Evolutionary conservation across 2,797 vertebrate species (phyloP).

Genomic region (Mus spretus): DNA sequence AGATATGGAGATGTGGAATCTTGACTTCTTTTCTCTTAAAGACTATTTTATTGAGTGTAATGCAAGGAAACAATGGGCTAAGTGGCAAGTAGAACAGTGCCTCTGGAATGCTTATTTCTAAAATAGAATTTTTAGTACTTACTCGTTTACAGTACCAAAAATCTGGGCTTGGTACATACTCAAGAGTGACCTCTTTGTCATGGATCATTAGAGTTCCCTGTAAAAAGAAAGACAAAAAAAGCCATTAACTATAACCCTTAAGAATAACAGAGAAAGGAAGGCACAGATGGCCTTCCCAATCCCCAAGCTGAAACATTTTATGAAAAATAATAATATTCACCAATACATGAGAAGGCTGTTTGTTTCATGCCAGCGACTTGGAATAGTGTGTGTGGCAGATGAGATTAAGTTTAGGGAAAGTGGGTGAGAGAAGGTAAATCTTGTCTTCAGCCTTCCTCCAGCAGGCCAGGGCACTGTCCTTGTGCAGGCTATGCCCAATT

Average conservation of each 20-base stretch:
- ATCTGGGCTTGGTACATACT: slow-evolving; percentile 90
- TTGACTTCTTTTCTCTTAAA: background rate
- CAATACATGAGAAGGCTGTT: slow-evolving; percentile 54
- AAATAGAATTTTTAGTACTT: slow-evolving; percentile 81
- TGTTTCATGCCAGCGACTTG: slow-evolving; percentile 66
- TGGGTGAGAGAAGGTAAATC: slow-evolving; percentile 62
- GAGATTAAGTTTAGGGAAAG: slow-evolving; percentile 72
- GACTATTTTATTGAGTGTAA: background rate
- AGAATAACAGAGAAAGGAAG: slow-evolving; percentile 79
- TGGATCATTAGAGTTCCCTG: slow-evolving; percentile 90
- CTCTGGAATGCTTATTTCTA: slow-evolving; percentile 9
- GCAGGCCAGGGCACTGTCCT: slow-evolving; percentile 39
- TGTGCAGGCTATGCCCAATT: slow-evolving; percentile 65
- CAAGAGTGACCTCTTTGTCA: slow-evolving; percentile 90
- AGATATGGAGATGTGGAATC: background rate
- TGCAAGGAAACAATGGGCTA: background rate
- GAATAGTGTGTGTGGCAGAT: slow-evolving; percentile 64
- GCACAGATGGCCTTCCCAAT: slow-evolving; percentile 81
- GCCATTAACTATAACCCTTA: slow-evolving; percentile 66
- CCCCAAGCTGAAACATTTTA: slow-evolving; percentile 76
- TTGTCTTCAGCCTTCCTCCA: slow-evolving; percentile 69
- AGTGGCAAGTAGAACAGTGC: background rate
- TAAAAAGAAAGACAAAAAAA: slow-evolving; percentile 85
- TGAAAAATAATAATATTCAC: slow-evolving; percentile 67
- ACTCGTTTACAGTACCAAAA: slow-evolving; percentile 91